Percentiles rank a stretch among this genome's conserved stretches.
Conservation (phyloP, 2,797 vertebrate genomes). For the Thalassophryne amazonica region DNA sequence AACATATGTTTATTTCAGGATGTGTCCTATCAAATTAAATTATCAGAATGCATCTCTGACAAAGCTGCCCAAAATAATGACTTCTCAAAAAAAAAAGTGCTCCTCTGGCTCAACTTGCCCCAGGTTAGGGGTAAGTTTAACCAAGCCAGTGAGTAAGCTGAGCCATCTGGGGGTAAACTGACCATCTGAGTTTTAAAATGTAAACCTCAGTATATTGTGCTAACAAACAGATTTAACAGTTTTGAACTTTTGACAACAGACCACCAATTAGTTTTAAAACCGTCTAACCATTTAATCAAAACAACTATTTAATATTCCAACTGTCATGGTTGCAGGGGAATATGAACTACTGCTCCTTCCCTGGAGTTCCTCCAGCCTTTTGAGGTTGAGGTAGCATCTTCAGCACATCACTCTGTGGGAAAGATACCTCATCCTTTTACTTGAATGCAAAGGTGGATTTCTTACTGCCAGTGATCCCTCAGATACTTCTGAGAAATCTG, state of each 20-base stretch:
- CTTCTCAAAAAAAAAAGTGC: constrained; percentile 4
- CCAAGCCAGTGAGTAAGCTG: background rate
- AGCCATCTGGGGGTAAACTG: too few species aligned
- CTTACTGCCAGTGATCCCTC: too few species aligned
- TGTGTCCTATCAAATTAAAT: constrained; percentile 7
- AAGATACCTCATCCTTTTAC: too few species aligned
- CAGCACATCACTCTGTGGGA: too few species aligned
- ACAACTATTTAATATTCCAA: constrained; percentile 10
- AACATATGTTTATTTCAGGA: background rate
- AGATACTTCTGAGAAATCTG: too few species aligned
- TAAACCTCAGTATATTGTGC: constrained; percentile 8
- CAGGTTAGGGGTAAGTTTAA: constrained; percentile 5
- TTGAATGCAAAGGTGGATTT: too few species aligned
- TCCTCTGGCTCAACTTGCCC: background rate
- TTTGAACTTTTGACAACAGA: constrained; percentile 13
- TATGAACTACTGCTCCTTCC: too few species aligned
- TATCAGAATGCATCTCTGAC: too few species aligned
- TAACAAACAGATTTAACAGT: background rate
- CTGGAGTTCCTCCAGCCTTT: too few species aligned
- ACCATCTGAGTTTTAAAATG: too few species aligned
- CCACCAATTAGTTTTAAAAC: constrained; percentile 2
- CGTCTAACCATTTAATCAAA: constrained; percentile 1
- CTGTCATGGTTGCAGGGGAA: constrained; percentile 13
- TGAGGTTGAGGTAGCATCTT: too few species aligned
- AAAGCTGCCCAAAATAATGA: too few species aligned